Evolutionary conservation across 2,113 vertebrate genomes (phyloP).

Genomic region (Neogobius melanostomus): DNA sequence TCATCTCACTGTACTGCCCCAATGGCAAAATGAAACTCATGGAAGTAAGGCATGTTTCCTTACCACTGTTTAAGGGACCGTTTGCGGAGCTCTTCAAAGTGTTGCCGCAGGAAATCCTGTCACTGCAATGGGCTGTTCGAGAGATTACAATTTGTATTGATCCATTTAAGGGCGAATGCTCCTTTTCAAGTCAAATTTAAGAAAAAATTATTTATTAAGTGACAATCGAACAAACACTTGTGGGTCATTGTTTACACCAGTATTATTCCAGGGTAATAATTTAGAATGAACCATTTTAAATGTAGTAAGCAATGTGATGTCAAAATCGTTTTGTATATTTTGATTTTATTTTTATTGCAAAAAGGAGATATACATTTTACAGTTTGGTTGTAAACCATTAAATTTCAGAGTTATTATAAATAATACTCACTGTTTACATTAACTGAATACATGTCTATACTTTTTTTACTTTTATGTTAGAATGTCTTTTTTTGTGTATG

Average conservation of each 20-base stretch:
- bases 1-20: constrained; percentile 28
- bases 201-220: not conserved
- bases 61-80: constrained; percentile 24
- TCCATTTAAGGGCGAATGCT: not conserved
- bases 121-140: constrained; percentile 21
- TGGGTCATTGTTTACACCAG: constrained; percentile 21
- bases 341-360: constrained; percentile 1
- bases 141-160: constrained; percentile 31
- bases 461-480: constrained; percentile 21
- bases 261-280: constrained; percentile 1
- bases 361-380: not conserved
- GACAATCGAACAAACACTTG: not conserved
- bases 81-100: constrained; percentile 47
- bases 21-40: constrained; percentile 16
- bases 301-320: constrained; percentile 33
- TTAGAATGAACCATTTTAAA: constrained; percentile 12
- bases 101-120: constrained; percentile 39
- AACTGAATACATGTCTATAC: constrained; percentile 17
- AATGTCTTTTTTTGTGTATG: constrained; percentile 21
- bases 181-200: not conserved
- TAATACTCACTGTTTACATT: constrained; percentile 62
- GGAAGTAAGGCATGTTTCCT: constrained; percentile 22
- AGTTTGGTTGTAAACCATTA: constrained; percentile 16
- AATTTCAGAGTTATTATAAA: not conserved
- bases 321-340: not conserved